A percentile compares a stretch with the other conserved stretches of the same genome.
phyloP scores from a whole-genome alignment of 2,113 vertebrate species.

The Helogale parvula region DNA sequence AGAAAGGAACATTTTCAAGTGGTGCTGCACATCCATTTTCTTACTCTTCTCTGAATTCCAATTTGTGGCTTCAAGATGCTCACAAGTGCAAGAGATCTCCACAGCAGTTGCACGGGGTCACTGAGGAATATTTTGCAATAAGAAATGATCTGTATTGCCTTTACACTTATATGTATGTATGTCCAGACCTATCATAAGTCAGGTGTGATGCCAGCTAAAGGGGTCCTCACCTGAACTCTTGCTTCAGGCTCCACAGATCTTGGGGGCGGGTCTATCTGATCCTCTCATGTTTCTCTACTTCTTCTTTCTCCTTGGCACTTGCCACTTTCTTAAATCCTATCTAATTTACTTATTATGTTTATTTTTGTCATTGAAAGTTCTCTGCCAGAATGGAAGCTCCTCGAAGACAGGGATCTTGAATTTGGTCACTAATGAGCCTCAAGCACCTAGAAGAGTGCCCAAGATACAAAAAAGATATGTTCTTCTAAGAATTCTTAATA shows the following conservation, averaged over 20 bases:
- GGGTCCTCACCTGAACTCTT: not conserved
- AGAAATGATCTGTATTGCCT: not conserved
- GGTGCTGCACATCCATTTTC: not conserved
- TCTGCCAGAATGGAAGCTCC: not conserved
- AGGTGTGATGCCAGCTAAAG: not conserved
- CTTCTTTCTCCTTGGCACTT: not conserved
- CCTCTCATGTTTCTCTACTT: not conserved
- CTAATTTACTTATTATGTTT: not conserved
- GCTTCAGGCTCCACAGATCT: not conserved
- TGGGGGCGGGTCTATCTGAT: not conserved
- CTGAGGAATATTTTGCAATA: not conserved
- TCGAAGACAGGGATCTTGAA: not conserved
- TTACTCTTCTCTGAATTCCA: conserved; percentile 43
- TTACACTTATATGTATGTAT: not conserved
- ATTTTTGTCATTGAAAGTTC: not conserved
- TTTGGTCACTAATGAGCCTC: not conserved
- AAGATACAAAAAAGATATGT: not conserved
- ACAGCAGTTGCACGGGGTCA: not conserved
- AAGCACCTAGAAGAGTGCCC: not conserved
- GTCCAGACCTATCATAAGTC: not conserved
- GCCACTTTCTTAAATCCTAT: not conserved
- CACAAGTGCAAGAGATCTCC: not conserved
- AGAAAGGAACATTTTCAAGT: conserved; percentile 37
- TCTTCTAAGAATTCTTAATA: not conserved
- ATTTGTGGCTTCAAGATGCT: conserved; percentile 5